Conservation (phyloP, 2,797 vertebrate species). For the Cossypha caffra region DNA sequence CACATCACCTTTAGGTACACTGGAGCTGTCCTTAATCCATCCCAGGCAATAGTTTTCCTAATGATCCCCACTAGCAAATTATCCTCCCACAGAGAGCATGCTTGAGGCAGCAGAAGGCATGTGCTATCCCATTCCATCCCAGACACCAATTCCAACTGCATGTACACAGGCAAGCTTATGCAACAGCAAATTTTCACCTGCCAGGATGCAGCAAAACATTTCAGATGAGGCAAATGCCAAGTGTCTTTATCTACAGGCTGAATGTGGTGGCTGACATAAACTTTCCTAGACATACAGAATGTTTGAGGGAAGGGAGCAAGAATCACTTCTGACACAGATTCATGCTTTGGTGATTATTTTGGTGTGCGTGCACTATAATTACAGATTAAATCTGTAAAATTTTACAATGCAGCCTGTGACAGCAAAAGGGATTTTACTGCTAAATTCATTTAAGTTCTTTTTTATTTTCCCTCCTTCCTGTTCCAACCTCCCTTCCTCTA, state of each 20-base stretch:
- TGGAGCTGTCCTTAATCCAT: not conserved
- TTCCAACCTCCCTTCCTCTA: not conserved
- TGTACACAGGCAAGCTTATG: not conserved
- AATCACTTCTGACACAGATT: not conserved
- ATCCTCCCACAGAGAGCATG: not conserved
- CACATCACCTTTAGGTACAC: not conserved
- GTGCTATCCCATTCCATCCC: not conserved
- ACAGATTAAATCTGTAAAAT: not conserved
- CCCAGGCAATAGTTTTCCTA: not conserved
- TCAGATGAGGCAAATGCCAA: not conserved
- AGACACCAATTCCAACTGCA: not conserved
- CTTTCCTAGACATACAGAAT: not conserved
- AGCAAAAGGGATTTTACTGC: not conserved
- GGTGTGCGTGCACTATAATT: fast-evolving
- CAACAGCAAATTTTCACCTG: not conserved
- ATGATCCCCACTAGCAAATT: not conserved
- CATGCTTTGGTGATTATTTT: not conserved
- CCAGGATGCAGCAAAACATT: not conserved
- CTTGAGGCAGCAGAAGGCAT: not conserved
- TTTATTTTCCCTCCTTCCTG: not conserved
- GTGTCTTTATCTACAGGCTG: not conserved
- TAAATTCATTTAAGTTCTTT: not conserved
- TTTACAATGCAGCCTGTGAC: not conserved
- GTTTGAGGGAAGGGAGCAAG: not conserved
- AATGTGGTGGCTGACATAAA: not conserved